These are phyloP conservation scores for Eupsilia transversa DNA, from an alignment of 2,888 invertebrate genomes.

Conservation along the genomic window DNA sequence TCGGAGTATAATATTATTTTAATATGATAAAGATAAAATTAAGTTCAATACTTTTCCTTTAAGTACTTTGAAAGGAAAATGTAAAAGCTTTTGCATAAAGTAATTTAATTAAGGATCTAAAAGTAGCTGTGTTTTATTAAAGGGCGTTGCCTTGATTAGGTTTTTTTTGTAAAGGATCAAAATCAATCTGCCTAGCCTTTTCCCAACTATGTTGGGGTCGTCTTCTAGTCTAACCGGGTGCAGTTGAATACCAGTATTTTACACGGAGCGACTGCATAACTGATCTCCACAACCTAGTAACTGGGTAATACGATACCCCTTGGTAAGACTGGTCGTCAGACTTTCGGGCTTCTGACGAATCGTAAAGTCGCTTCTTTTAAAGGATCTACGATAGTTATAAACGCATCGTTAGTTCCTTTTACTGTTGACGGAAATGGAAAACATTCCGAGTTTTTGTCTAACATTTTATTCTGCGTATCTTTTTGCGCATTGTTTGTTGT, in stretches of 20 bases:
- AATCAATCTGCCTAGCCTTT: no score
- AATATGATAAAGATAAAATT: constrained; percentile 16
- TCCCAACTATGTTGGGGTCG: no score
- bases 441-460: neutral
- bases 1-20: constrained; percentile 13
- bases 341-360: no score
- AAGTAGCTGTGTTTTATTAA: neutral
- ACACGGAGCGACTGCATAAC: no score
- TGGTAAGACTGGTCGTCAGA: no score
- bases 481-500: neutral
- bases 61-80: constrained; percentile 22
- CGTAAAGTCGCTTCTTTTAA: no score
- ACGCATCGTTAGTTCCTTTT: constrained; percentile 15
- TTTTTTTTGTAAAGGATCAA: no score
- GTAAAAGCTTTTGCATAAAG: constrained; percentile 33
- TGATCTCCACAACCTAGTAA: no score
- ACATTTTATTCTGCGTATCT: neutral
- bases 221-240: no score
- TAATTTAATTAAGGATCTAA: constrained; percentile 23
- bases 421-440: neutral
- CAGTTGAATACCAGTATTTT: no score
- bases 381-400: constrained; percentile 11
- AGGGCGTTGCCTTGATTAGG: no score
- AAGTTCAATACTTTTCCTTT: constrained; percentile 17
- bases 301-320: no score